These are phyloP conservation scores for Phalloptychus januarius DNA, from an alignment of 2,797 vertebrate species.

Conservation along the genomic window DNA sequence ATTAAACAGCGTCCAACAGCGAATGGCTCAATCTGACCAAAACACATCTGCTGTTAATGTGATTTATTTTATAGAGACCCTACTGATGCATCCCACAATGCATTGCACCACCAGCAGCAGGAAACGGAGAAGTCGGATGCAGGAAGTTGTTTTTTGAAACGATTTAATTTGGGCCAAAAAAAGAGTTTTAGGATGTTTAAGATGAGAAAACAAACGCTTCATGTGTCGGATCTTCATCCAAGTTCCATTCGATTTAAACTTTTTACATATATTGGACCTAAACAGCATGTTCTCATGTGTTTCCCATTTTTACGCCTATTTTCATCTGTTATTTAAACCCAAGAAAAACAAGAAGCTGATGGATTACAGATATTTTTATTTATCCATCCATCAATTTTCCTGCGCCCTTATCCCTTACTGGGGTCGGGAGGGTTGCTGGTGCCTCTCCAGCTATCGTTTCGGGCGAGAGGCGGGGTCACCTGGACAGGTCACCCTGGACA, in stretches of 20 bases:
- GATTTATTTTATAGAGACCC: background rate
- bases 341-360: background rate
- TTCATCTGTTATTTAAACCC: background rate
- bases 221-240: background rate
- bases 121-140: background rate
- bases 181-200: background rate
- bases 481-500: too few species aligned
- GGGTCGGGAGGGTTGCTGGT: too few species aligned
- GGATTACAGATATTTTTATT: too few species aligned
- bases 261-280: background rate
- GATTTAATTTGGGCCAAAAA: background rate
- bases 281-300: background rate
- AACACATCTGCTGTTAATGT: background rate
- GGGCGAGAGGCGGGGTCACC: too few species aligned
- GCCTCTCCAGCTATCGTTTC: too few species aligned
- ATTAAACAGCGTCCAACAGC: background rate
- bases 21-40: background rate
- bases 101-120: background rate
- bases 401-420: too few species aligned
- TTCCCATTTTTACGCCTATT: background rate
- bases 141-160: background rate
- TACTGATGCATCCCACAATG: background rate
- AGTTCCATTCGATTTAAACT: background rate
- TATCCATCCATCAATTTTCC: too few species aligned
- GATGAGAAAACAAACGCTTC: background rate